Conservation (phyloP, 2,113 vertebrate species). For the Bagarius yarrelli region DNA sequence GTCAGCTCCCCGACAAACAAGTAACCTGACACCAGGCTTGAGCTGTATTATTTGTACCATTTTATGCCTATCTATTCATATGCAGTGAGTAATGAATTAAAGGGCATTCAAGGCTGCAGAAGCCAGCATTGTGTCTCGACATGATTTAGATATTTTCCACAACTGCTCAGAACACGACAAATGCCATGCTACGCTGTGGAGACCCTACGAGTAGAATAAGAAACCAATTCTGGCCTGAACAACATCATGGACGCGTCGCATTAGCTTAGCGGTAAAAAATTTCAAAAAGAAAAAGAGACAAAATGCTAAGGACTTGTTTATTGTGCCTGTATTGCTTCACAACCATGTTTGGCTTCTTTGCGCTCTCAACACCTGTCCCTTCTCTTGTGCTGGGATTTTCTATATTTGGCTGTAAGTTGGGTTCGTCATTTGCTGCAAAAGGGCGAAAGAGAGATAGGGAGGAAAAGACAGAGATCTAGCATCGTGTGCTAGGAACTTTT, state of each 20-base stretch:
- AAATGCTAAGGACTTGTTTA: conserved; percentile 56
- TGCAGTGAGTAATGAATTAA: conserved; percentile 71
- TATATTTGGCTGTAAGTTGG: conserved; percentile 76
- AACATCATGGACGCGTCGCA: not conserved
- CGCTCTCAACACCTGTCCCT: conserved; percentile 75
- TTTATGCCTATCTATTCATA: conserved; percentile 60
- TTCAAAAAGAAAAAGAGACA: conserved; percentile 9
- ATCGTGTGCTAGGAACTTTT: not conserved
- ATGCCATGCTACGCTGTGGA: conserved; percentile 45
- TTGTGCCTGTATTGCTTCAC: conserved; percentile 62
- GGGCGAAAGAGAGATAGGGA: conserved; percentile 45
- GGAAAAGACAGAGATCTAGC: not conserved
- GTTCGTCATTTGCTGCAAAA: conserved; percentile 58
- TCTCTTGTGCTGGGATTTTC: conserved; percentile 76
- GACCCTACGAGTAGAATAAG: conserved; percentile 33
- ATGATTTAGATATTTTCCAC: conserved; percentile 53
- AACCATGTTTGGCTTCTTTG: conserved; percentile 73
- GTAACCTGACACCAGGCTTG: conserved; percentile 48
- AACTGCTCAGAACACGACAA: conserved; percentile 47
- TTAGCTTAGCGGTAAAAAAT: not conserved
- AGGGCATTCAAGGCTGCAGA: conserved; percentile 47
- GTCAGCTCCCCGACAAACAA: conserved; percentile 47
- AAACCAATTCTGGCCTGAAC: not conserved
- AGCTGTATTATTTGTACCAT: conserved; percentile 55
- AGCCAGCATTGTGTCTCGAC: conserved; percentile 47